A percentile compares a stretch with the other conserved stretches of the same genome.
These are phyloP conservation scores for Drosophila limbata DNA, from an alignment of 2,888 invertebrate species.

Conservation along the genomic window DNA sequence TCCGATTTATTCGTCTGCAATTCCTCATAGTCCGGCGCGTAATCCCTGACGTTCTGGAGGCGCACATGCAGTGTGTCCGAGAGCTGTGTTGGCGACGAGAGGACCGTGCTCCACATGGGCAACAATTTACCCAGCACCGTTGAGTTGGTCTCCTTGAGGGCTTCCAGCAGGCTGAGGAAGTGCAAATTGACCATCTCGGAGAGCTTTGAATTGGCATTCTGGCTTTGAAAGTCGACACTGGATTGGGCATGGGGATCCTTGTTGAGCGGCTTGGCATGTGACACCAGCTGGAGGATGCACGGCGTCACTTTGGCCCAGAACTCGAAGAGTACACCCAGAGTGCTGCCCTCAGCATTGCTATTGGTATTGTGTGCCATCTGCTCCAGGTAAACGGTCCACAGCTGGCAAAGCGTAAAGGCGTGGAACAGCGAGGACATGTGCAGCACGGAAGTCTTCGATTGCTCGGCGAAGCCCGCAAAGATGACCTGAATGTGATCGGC, in stretches of 20 bases:
- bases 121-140: conserved; percentile 95
- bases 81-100: conserved; percentile 97
- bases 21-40: conserved; percentile 87
- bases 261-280: conserved; percentile 95
- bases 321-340: conserved; percentile 94
- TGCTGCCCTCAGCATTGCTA: conserved; percentile 90
- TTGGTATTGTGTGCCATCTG: conserved; percentile 90
- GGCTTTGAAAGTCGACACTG: conserved; percentile 61
- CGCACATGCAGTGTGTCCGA: conserved; percentile 95
- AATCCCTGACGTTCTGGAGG: conserved; percentile 94
- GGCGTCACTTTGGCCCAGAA: conserved; percentile 99
- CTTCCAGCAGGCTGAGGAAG: conserved; percentile 97
- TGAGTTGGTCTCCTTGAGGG: conserved; percentile 97
- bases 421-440: conserved; percentile 99
- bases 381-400: conserved; percentile 99
- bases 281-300: conserved; percentile 95
- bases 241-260: conserved; percentile 63
- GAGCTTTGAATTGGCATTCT: conserved; percentile 87
- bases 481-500: conserved; percentile 98
- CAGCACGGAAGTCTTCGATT: conserved; percentile 94
- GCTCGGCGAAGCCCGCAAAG: conserved; percentile 98
- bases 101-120: conserved; percentile 98
- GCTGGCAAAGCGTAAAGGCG: conserved; percentile 98
- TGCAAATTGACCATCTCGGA: conserved; percentile 99
- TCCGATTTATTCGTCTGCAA: conserved; percentile 85